Conservation (phyloP, 1,140 invertebrate species). For the Thereuonema tuberculata region DNA sequence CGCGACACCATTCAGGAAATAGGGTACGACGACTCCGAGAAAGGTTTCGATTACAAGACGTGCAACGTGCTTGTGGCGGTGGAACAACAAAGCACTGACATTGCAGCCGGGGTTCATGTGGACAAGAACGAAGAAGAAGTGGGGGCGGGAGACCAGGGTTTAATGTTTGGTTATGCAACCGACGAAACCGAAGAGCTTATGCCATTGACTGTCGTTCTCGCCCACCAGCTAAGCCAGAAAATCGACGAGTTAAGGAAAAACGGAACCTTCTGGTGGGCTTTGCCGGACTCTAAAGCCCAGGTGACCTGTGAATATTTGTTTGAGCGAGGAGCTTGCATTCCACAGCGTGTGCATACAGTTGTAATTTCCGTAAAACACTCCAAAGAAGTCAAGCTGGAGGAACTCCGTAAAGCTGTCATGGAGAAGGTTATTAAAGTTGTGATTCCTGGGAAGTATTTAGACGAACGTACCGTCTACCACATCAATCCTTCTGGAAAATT, state of each 20-base stretch:
- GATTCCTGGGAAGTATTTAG: constrained; percentile 84
- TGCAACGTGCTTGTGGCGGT: constrained; percentile 96
- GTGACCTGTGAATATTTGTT: constrained; percentile 40
- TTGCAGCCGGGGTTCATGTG: constrained; percentile 88
- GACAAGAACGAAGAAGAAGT: constrained; percentile 88
- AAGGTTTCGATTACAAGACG: constrained; percentile 96
- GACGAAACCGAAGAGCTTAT: constrained; percentile 98
- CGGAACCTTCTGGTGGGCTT: constrained; percentile 88
- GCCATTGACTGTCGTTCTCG: constrained; percentile 88
- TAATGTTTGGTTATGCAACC: constrained; percentile 88
- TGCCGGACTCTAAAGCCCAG: constrained; percentile 96
- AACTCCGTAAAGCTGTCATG: constrained; percentile 69
- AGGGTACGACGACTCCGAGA: constrained; percentile 92
- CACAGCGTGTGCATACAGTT: constrained; percentile 86
- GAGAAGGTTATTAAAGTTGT: constrained; percentile 86
- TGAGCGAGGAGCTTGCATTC: constrained; percentile 67
- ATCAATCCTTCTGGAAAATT: constrained; percentile 96
- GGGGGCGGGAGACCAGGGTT: constrained; percentile 90
- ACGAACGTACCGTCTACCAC: constrained; percentile 81
- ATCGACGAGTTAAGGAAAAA: constrained; percentile 79
- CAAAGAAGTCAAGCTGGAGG: constrained; percentile 74
- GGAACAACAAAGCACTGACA: constrained; percentile 95
- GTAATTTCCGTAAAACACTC: constrained; percentile 95
- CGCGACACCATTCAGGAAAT: constrained; percentile 92
- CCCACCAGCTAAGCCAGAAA: constrained; percentile 86